Evolutionary conservation across 2,888 invertebrate species (phyloP).

Genomic region (Diachrysia chrysitis): DNA sequence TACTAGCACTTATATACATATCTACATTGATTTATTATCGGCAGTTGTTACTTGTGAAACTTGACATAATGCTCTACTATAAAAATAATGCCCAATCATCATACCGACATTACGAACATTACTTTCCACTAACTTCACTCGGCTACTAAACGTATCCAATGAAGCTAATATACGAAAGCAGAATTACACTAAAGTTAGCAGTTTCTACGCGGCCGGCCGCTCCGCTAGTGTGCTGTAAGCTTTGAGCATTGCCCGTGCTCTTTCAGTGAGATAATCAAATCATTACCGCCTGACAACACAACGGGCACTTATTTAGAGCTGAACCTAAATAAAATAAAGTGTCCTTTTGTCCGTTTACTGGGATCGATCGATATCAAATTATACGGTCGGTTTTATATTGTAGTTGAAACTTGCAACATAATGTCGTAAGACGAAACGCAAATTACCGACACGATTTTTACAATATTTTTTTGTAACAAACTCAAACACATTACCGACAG

Average conservation of each 20-base stretch:
- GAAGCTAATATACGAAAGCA: conserved; percentile 43
- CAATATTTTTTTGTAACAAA: conserved; percentile 73
- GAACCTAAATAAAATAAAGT: conserved; percentile 64
- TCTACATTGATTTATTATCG: conserved; percentile 56
- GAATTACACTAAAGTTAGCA: conserved; percentile 50
- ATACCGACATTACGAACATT: conserved; percentile 30
- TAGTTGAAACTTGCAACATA: conserved; percentile 57
- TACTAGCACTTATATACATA: conserved; percentile 56
- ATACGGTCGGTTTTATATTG: conserved; percentile 60
- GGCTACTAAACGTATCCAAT: conserved; percentile 34
- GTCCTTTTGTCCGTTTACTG: conserved; percentile 51
- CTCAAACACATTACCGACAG: conserved; percentile 80
- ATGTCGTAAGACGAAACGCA: conserved; percentile 66
- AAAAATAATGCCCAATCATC: conserved; percentile 52
- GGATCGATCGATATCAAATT: conserved; percentile 68
- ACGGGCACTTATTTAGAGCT: conserved; percentile 76
- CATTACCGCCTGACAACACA: conserved; percentile 76
- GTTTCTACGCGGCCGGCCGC: conserved; percentile 38
- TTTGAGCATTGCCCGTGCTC: conserved; percentile 77
- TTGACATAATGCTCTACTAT: conserved; percentile 35
- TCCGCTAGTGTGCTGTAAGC: conserved; percentile 61
- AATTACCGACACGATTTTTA: conserved; percentile 75
- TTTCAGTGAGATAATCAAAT: conserved; percentile 83
- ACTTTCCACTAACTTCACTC: conserved; percentile 40
- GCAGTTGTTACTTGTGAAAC: conserved; percentile 43